Evolutionary conservation across 1,140 invertebrate genomes (phyloP).

Genomic region (Acromyrmex echinatior): DNA sequence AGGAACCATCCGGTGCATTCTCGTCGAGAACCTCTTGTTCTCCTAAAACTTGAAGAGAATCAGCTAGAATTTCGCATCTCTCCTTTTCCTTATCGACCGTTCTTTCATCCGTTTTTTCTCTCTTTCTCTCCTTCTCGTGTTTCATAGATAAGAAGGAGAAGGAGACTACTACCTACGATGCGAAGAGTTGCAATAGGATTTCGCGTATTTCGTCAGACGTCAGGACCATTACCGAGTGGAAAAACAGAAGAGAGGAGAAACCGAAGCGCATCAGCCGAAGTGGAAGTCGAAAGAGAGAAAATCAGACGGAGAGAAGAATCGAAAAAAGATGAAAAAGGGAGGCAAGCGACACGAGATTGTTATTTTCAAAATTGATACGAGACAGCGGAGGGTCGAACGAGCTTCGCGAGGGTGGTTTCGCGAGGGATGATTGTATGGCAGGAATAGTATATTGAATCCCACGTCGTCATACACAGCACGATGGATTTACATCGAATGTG

Average conservation of each 20-base stretch:
- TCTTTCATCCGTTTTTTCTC: constrained; percentile 22
- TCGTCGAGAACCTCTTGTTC: constrained; percentile 70
- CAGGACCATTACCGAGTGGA: constrained; percentile 83
- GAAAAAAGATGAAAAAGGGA: constrained; percentile 49
- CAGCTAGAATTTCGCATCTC: constrained; percentile 40
- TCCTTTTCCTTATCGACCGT: constrained; percentile 26
- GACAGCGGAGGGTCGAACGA: constrained; percentile 28
- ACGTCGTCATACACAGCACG: constrained; percentile 64
- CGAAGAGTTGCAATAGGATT: constrained; percentile 84
- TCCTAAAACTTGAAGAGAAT: constrained; percentile 71
- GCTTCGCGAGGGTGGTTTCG: constrained; percentile 26
- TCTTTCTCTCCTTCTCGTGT: constrained; percentile 36
- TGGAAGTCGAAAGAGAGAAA: constrained; percentile 52
- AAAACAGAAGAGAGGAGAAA: constrained; percentile 80
- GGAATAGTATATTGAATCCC: constrained; percentile 71
- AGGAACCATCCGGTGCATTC: constrained; percentile 72
- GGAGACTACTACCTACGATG: constrained; percentile 27
- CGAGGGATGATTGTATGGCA: constrained; percentile 68
- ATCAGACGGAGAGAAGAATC: constrained; percentile 17
- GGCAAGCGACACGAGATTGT: constrained; percentile 74
- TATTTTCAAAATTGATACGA: constrained; percentile 82
- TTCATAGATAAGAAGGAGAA: constrained; percentile 68
- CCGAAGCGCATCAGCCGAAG: constrained; percentile 66
- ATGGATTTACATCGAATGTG: constrained; percentile 19
- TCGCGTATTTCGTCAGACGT: constrained; percentile 85